Evolutionary conservation across 2,113 vertebrate genomes (phyloP), one percentile per base, ranked within the genome.

Genomic region (Microcebus griseorufus): DNA sequence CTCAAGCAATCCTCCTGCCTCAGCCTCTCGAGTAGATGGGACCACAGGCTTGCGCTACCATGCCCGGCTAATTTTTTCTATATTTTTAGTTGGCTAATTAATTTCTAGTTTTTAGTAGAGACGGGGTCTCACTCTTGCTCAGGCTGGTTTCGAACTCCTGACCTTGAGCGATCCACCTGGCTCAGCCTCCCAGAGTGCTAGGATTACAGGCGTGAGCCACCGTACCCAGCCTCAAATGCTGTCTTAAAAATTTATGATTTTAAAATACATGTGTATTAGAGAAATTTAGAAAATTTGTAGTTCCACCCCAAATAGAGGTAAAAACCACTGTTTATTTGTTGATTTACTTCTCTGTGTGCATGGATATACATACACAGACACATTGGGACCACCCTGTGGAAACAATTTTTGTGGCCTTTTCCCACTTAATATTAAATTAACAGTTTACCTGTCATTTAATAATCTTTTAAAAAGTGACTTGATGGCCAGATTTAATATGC

Each of bases 371-470:
- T 39, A 7, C 5, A 60, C 9, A n/a, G 17, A 87, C 62, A 69
- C 25, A 13, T n/a, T 88, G 14, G 6, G 4, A 22, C 79, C 22
- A 37, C 90, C 92, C 87, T 82, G 2, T 70, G 53, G 81, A 90
- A 85, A 20, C 23, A 62, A 3, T 51, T 92, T 90, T 90, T 79
- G 34, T 96, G 86, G 82, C 11, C 20, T 85, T 93, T 94, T 64
- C 5, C 45, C n/a, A 22, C 17, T 90, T 93, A 72, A 23, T 72
- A 64, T 34, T 70, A 69, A 69, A 58, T 82, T 55, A 58, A 23
- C 81, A 58, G 51, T 79, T 69, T 93, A 29, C 18, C 25, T 86
- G 12, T 72, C 32, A 65, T 82, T 64, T 88, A 81, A 27, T 25
- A 67, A 22, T 65, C 45, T 75, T 84, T 70, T 20, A 9, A 60